Conservation (phyloP, 2,797 vertebrate species). For the Sebastes minor region DNA sequence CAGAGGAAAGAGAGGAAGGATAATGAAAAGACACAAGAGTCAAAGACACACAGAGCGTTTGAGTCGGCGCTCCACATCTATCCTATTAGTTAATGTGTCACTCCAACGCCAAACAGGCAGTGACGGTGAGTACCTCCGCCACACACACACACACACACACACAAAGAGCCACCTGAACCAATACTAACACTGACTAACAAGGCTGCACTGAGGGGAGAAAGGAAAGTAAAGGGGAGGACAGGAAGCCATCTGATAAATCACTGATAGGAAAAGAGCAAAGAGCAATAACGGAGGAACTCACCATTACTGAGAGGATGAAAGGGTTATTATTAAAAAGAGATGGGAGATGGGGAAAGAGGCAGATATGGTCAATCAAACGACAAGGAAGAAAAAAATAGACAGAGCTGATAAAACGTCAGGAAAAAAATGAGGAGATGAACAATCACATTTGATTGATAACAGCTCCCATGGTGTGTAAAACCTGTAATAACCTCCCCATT, state of each 20-base stretch:
- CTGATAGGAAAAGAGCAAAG: constrained; percentile 31
- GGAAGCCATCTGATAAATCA: constrained; percentile 48
- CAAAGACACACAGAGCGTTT: constrained; percentile 5
- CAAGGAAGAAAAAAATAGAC: not conserved
- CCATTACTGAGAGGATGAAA: constrained; percentile 8
- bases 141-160: too few species aligned
- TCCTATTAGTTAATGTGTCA: constrained; percentile 74
- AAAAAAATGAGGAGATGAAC: constrained; percentile 13
- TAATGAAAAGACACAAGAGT: constrained; percentile 15
- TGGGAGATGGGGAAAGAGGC: constrained; percentile 15
- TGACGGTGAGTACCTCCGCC: constrained; percentile 20
- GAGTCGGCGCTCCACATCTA: constrained; percentile 17
- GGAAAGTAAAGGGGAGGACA: constrained; percentile 6
- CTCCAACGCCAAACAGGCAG: constrained; percentile 53
- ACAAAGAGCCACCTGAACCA: constrained; percentile 32
- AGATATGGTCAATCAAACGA: constrained; percentile 28
- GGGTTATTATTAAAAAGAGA: constrained; percentile 34
- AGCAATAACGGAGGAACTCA: constrained; percentile 29
- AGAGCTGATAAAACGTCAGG: constrained; percentile 3
- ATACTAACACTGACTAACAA: constrained; percentile 46
- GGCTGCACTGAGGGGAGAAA: constrained; percentile 17
- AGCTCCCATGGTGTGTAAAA: constrained; percentile 21
- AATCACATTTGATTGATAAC: constrained; percentile 47
- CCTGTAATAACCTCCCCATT: constrained; percentile 54
- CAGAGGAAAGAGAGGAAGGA: not conserved